Base-by-base conservation (phyloP, 2,888 invertebrate species). In the Calliopum simillimum region DNA sequence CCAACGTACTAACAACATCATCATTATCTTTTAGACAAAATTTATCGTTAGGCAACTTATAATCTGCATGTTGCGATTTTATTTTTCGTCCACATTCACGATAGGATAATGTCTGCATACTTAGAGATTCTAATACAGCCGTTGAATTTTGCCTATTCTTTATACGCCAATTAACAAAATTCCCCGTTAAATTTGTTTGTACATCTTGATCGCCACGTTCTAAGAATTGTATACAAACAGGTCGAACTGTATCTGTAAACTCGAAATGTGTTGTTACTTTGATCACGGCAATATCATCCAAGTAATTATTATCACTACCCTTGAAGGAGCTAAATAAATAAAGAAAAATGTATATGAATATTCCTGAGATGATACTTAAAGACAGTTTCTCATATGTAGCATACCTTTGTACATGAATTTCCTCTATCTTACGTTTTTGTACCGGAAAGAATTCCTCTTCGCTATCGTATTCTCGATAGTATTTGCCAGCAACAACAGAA, bases 251-350 rank as follows among this genome's bases (percentile, higher is more conserved):
- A 46, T 74, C 71, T 2, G 82, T 79, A 47, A 83, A 79, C 13
- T 68, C 71, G 46, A 87, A 79, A 13, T 71, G 61, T 14, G 75
- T 74, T 51, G 76, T 74, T 21, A 85, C 70, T 16, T 82, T 74
- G n/a, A 86, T 41, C 4, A 86, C 65, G 0, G 85, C 85, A 62
- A 87, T 80, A 74, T 87, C 87, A 8, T 75, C 74, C 23, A 70
- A 68, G 67, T 77, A 84, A 13, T 76, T 74, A 12, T 76, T 77
- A n/a, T 62, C 21, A 8, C 8, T 33, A 8, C 33, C 33, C 1
- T 8, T 2, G 33, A 6, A 33, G 33, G 33, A 33, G 8, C 33
- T 33, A 8, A 33, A 33, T 8, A 33, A 4, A 33, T 5, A 33
- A 33, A 33, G 5, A n/a, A n/a, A 33, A 33, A 33, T 33, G 33